Conservation (phyloP, 2,113 vertebrate genomes). For the Macheiramphus alcinus region DNA sequence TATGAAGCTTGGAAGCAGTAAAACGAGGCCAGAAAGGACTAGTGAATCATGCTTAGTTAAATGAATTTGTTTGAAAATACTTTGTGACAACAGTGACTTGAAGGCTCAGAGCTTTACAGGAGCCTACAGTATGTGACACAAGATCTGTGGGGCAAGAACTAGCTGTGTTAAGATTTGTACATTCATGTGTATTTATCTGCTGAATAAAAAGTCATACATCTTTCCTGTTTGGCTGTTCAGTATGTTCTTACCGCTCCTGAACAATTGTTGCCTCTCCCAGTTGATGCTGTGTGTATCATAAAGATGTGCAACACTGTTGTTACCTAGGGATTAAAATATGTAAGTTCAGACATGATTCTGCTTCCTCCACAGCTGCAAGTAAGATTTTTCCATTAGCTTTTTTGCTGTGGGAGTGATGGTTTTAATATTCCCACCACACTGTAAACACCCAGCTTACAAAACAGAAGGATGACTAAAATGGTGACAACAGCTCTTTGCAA, state of each 20-base stretch:
- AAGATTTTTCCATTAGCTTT: conserved; percentile 29
- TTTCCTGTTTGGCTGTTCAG: background rate
- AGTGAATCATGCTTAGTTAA: background rate
- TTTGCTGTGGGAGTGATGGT: background rate
- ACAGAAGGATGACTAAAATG: conserved; percentile 28
- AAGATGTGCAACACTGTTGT: background rate
- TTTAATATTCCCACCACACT: conserved; percentile 25
- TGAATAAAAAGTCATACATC: background rate
- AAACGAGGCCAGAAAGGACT: background rate
- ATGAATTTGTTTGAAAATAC: background rate
- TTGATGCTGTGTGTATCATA: background rate
- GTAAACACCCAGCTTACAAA: conserved; percentile 55
- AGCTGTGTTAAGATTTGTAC: background rate
- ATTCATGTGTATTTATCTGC: background rate
- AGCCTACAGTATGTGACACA: background rate
- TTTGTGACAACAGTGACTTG: background rate
- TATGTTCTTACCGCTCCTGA: background rate
- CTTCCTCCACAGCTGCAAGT: conserved; percentile 37
- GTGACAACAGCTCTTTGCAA: conserved; percentile 30
- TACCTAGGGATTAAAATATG: conserved; percentile 45
- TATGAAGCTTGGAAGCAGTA: background rate
- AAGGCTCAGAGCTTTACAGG: background rate
- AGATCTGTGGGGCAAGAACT: background rate
- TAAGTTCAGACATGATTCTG: background rate
- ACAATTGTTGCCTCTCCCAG: background rate